These are phyloP conservation scores for Lutra lutra DNA, from an alignment of 2,797 vertebrate genomes.

Conservation along the genomic window DNA sequence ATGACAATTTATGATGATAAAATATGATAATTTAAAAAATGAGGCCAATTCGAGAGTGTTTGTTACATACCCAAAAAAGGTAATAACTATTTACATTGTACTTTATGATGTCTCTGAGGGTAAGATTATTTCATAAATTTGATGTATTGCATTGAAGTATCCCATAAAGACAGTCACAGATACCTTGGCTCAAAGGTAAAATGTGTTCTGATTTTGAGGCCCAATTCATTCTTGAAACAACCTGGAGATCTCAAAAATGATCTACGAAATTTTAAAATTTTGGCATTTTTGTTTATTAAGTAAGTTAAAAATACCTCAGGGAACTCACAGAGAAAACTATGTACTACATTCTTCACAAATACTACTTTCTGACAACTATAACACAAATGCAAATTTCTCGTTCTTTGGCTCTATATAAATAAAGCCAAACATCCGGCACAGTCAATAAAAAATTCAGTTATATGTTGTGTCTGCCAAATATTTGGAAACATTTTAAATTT, in stretches of 20 bases:
- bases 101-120: neutral
- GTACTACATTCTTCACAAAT: neutral
- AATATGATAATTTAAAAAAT: constrained; percentile 20
- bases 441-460: neutral
- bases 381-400: constrained; percentile 34
- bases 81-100: neutral
- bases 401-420: constrained; percentile 20
- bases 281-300: constrained; percentile 31
- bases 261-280: neutral
- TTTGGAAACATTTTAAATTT: constrained; percentile 51
- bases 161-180: neutral
- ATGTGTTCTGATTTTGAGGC: neutral
- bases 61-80: neutral
- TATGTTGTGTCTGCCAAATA: constrained; percentile 56
- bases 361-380: neutral
- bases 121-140: neutral
- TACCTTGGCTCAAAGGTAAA: neutral
- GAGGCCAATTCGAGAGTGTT: neutral
- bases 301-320: constrained; percentile 8
- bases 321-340: constrained; percentile 34
- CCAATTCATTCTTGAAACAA: neutral
- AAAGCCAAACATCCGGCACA: constrained; percentile 21
- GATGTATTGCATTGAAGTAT: neutral
- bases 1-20: too few species aligned
- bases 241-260: neutral